phyloP scores from a whole-genome alignment of 2,797 vertebrate genomes.

The Potorous gilbertii region DNA sequence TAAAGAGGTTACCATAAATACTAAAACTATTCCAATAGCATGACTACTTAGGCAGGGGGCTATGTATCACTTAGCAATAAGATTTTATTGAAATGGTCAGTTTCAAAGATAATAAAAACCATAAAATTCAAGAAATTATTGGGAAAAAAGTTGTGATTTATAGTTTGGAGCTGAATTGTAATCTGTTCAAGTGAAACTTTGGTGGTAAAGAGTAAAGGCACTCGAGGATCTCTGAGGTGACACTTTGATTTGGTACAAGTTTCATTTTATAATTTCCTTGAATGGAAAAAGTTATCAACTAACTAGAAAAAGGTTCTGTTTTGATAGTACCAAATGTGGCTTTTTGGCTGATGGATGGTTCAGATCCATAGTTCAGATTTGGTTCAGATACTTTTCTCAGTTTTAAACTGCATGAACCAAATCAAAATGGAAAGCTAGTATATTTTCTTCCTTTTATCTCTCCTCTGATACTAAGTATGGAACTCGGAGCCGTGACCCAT shows the following conservation, averaged over 20 bases:
- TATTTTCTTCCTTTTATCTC: constrained; percentile 16
- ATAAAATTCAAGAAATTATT: constrained; percentile 17
- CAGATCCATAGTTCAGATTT: too few species aligned
- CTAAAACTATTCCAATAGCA: background rate
- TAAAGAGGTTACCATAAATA: constrained; percentile 1
- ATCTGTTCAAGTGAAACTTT: background rate
- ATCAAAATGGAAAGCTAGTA: constrained; percentile 4
- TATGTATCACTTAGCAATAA: background rate
- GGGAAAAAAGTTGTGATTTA: background rate
- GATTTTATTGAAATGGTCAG: background rate
- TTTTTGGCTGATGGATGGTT: background rate
- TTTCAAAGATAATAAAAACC: constrained; percentile 4
- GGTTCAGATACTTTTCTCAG: background rate
- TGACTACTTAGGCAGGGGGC: background rate
- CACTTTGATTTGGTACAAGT: background rate
- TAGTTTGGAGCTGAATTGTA: background rate
- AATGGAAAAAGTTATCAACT: background rate
- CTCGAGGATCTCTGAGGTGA: background rate
- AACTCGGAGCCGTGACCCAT: background rate
- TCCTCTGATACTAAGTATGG: constrained; percentile 4
- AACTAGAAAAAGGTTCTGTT: background rate
- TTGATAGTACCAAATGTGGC: background rate
- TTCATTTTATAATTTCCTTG: constrained; percentile 18
- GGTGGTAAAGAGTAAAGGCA: background rate
- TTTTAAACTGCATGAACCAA: background rate